A percentile compares a stretch with the other conserved stretches of the same genome.
These are phyloP conservation scores for Cherax quadricarinatus DNA, from an alignment of 1,140 invertebrate species.

Conservation along the genomic window DNA sequence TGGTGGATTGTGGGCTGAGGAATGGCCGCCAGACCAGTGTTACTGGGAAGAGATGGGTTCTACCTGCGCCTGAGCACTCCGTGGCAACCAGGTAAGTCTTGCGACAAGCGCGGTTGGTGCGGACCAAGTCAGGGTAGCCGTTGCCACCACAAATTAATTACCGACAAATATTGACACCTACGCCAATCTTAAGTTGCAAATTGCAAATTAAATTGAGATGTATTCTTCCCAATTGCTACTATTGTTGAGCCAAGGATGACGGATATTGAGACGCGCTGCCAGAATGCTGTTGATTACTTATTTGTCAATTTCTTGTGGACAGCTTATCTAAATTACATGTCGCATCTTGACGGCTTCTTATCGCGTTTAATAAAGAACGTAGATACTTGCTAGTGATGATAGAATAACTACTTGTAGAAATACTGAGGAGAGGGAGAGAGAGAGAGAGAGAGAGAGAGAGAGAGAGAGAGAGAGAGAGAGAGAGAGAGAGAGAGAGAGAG, in stretches of 20 bases:
- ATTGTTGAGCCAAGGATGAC: neutral
- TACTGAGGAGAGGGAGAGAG: neutral
- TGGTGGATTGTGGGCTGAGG: too few species aligned
- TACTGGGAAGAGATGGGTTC: too few species aligned
- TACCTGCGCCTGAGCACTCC: too few species aligned
- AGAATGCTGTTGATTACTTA: too few species aligned
- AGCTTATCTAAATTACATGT: neutral
- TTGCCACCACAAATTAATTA: neutral
- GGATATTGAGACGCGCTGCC: too few species aligned
- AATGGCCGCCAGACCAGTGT: too few species aligned
- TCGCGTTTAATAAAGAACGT: neutral
- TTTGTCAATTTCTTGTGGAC: neutral
- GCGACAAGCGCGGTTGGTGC: neutral
- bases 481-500: neutral
- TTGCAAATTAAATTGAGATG: neutral
- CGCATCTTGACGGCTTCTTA: too few species aligned
- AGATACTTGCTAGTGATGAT: too few species aligned
- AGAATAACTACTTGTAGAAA: too few species aligned
- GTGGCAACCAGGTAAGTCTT: too few species aligned
- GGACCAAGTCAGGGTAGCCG: neutral
- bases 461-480: slow-evolving; percentile 39
- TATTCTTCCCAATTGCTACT: neutral
- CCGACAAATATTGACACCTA: neutral
- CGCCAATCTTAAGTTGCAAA: neutral
- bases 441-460: slow-evolving; percentile 17